A percentile compares a stretch with the other conserved stretches of the same genome.
These are phyloP conservation scores for Eclectus roratus DNA, from an alignment of 2,113 vertebrate genomes.

Conservation along the genomic window DNA sequence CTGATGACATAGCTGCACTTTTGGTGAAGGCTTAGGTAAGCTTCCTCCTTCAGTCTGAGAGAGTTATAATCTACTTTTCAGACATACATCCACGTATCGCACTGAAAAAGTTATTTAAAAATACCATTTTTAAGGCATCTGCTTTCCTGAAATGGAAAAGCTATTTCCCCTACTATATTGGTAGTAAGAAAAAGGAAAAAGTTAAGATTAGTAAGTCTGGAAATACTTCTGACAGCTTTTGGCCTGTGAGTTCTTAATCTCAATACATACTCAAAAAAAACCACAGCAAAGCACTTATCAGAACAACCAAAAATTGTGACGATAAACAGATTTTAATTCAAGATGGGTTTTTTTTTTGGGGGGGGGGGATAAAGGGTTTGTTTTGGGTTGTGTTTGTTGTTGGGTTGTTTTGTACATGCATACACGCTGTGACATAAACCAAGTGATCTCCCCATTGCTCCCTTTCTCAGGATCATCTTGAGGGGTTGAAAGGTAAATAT, in stretches of 20 bases:
- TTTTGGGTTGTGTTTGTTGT: not conserved
- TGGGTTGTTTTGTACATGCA: not conserved
- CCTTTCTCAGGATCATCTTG: not conserved
- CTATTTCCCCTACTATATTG: not conserved
- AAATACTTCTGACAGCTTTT: not conserved
- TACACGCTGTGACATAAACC: not conserved
- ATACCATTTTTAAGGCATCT: not conserved
- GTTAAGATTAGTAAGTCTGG: not conserved
- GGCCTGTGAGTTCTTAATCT: accelerated
- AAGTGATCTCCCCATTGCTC: not conserved
- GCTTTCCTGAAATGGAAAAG: not conserved
- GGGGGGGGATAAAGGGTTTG: no score
- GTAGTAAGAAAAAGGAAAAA: not conserved
- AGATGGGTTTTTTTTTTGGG: accelerated
- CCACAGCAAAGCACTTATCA: not conserved
- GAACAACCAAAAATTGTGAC: not conserved
- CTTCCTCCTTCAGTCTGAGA: not conserved
- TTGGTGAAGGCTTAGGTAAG: not conserved
- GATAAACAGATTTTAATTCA: not conserved
- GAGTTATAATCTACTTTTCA: not conserved
- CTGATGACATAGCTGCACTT: not conserved
- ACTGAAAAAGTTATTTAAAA: not conserved
- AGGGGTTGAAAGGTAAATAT: not conserved
- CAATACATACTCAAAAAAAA: not conserved
- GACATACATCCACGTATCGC: not conserved